A percentile compares a stretch with the other conserved stretches of the same genome.
Conservation (phyloP, 2,888 invertebrate species). For the Lamproptera curius region DNA sequence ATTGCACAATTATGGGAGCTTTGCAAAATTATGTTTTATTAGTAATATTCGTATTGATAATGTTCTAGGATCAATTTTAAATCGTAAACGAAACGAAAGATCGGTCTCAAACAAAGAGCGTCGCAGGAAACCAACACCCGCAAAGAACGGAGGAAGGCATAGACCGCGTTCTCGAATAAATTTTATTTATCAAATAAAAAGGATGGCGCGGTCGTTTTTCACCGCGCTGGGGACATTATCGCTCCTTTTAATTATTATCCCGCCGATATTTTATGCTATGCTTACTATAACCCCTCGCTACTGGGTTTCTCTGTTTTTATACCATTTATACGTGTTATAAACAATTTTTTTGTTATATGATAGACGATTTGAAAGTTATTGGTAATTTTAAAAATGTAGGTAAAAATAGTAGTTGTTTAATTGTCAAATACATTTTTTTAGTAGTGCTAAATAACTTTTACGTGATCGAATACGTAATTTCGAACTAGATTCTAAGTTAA, state of each 20-base stretch:
- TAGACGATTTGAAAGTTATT: too few species aligned
- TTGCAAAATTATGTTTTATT: too few species aligned
- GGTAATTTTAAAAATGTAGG: too few species aligned
- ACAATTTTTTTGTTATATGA: too few species aligned
- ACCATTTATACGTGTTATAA: too few species aligned
- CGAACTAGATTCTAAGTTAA: neutral
- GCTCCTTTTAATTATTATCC: slow-evolving; percentile 78
- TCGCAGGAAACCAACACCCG: slow-evolving; percentile 51
- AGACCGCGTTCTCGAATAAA: slow-evolving; percentile 61
- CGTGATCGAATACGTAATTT: too few species aligned
- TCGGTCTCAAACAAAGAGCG: slow-evolving; percentile 40
- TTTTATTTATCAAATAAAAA: slow-evolving; percentile 79
- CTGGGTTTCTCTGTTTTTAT: too few species aligned
- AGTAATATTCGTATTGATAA: too few species aligned
- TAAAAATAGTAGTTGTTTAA: too few species aligned
- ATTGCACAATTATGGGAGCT: too few species aligned
- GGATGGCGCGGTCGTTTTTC: slow-evolving; percentile 75
- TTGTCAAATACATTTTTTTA: too few species aligned
- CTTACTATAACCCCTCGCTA: slow-evolving; percentile 30
- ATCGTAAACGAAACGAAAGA: slow-evolving; percentile 12
- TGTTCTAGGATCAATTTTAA: slow-evolving; percentile 3
- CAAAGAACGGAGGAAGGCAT: slow-evolving; percentile 48
- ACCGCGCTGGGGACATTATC: slow-evolving; percentile 73
- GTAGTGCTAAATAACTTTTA: too few species aligned
- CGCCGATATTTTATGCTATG: slow-evolving; percentile 67